A percentile compares a stretch with the other conserved stretches of the same genome.
Evolutionary conservation across 2,888 invertebrate genomes (phyloP).

Genomic region (Drosophila subquinaria): DNA sequence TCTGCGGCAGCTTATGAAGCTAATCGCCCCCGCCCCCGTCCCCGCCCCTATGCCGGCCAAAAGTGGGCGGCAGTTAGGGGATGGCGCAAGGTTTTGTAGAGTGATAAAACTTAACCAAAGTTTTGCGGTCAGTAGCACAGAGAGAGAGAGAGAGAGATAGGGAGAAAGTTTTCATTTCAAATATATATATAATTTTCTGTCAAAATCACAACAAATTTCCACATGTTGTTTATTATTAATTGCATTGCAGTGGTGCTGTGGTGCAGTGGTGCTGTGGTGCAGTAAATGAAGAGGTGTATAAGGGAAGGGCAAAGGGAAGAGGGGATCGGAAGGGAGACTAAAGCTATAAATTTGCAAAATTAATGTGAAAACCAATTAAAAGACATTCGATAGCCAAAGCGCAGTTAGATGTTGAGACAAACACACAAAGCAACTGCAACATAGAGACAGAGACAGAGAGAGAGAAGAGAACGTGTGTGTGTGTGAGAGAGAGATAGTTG

Average conservation of each 20-base stretch:
- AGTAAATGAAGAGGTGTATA: background rate
- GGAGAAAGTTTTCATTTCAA: constrained; percentile 22
- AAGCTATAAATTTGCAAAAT: constrained; percentile 78
- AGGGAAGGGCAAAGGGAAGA: too few species aligned
- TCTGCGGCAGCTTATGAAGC: constrained; percentile 57
- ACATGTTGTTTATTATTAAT: constrained; percentile 69
- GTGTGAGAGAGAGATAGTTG: background rate
- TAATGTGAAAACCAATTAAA: constrained; percentile 77
- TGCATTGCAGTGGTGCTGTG: constrained; percentile 44
- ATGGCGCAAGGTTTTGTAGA: background rate
- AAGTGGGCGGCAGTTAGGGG: background rate
- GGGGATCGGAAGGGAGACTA: background rate
- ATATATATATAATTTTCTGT: constrained; percentile 36
- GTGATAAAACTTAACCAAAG: constrained; percentile 12
- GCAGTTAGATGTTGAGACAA: constrained; percentile 14
- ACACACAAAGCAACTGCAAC: constrained; percentile 1
- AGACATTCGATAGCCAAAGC: constrained; percentile 44
- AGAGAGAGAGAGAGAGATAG: background rate
- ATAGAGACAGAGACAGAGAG: background rate
- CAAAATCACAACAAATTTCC: constrained; percentile 58
- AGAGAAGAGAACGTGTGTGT: background rate
- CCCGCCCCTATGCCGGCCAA: background rate
- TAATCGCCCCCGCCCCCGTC: constrained; percentile 27
- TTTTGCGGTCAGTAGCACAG: constrained; percentile 34
- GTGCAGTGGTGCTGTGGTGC: background rate